Evolutionary conservation across 2,113 vertebrate genomes (phyloP).

Genomic region (Romanogobio albipinnatus): DNA sequence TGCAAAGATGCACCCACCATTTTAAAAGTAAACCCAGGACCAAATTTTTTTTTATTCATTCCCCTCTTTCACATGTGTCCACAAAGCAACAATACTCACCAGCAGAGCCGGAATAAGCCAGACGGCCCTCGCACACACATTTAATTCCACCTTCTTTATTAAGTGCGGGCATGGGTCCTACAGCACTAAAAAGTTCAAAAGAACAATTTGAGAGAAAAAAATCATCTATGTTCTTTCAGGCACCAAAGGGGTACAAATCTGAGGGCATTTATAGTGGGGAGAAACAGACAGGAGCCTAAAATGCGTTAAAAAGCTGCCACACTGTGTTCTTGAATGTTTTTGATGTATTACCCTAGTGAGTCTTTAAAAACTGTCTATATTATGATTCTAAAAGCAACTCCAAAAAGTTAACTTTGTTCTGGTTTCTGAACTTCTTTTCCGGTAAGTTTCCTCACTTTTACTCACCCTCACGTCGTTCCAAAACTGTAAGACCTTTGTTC

Average conservation of each 20-base stretch:
- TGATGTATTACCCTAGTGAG: not conserved
- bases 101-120: not conserved
- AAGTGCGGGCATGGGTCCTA: not conserved
- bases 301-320: not conserved
- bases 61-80: not conserved
- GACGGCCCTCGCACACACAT: not conserved
- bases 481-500: too few species aligned
- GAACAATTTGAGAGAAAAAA: not conserved
- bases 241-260: not conserved
- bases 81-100: not conserved
- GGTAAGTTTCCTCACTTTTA: not conserved
- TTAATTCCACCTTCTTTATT: conserved; percentile 5
- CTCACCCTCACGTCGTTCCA: too few species aligned
- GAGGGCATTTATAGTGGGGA: not conserved
- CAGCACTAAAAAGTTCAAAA: not conserved
- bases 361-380: not conserved
- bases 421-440: not conserved
- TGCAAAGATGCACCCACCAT: not conserved
- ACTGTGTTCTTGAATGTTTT: not conserved
- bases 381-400: not conserved
- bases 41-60: too few species aligned
- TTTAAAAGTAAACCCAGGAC: conserved; percentile 5
- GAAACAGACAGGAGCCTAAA: not conserved
- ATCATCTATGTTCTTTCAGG: not conserved
- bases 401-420: not conserved